phyloP scores from a whole-genome alignment of 1,140 invertebrate species.

The Mylabris phalerata region DNA sequence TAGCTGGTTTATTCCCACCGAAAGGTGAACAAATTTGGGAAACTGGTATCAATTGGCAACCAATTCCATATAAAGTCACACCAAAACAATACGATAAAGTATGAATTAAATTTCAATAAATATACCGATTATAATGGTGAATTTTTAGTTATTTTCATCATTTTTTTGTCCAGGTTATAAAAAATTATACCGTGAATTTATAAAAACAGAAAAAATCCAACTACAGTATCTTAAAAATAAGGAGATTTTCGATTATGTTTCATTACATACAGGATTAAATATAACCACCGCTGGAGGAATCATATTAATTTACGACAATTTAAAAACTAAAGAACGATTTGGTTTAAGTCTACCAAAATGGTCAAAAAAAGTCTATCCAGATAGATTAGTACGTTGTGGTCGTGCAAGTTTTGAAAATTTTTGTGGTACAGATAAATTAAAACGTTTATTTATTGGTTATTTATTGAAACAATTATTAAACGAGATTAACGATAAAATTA shows the following conservation, averaged over 20 bases:
- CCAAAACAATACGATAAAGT: slow-evolving; percentile 18
- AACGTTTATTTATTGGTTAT: slow-evolving; percentile 30
- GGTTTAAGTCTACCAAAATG: slow-evolving; percentile 53
- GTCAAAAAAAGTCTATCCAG: slow-evolving; percentile 54
- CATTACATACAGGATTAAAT: slow-evolving; percentile 23
- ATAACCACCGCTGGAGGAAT: slow-evolving; percentile 22
- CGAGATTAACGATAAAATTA: slow-evolving; percentile 49
- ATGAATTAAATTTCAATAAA: not conserved
- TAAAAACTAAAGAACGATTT: slow-evolving; percentile 43
- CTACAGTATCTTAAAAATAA: slow-evolving; percentile 8
- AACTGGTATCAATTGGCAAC: slow-evolving; percentile 69
- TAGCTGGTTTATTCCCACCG: slow-evolving; percentile 82
- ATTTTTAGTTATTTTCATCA: slow-evolving; percentile 18
- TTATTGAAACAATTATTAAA: slow-evolving; percentile 55
- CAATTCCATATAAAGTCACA: slow-evolving; percentile 61
- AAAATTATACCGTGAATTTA: slow-evolving; percentile 12
- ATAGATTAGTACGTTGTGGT: slow-evolving; percentile 35
- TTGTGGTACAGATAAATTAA: not conserved
- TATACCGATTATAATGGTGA: not conserved
- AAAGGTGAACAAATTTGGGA: slow-evolving; percentile 62
- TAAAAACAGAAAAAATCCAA: not conserved
- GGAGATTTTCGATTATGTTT: slow-evolving; percentile 25
- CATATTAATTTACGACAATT: slow-evolving; percentile 4
- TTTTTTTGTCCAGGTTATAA: slow-evolving; percentile 20
- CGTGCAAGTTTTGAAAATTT: not conserved